Evolutionary conservation across 2,888 invertebrate genomes (phyloP), one percentile per base, ranked within the genome.

Genomic region (Lymantria dispar): DNA sequence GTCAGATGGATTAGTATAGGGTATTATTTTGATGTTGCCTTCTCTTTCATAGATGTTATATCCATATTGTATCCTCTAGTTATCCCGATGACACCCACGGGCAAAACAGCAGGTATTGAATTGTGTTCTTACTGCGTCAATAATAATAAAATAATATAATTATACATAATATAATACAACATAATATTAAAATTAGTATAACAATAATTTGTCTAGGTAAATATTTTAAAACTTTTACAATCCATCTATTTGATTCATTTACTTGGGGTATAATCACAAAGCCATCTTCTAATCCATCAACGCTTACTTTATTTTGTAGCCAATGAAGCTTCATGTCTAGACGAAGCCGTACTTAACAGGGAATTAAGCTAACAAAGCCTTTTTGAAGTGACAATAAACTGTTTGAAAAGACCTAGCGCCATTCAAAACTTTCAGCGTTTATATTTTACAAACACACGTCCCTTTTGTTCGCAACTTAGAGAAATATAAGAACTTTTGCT

Each of bases 271-370:
- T 57, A 54, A 52, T 58, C 56, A 49, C 47, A 52, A 58, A 56
- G 33, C 52, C 52, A 49, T 49, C 46, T 52, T n/a, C 36, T 52
- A 69, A 68, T 66, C 69, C 61, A 53, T 48, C 13, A 51, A 52
- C 54, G 52, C 41, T 52, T 54, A 56, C 56, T 58, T 69, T 61
- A 60, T 64, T 61, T 60, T 64, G 68, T 60, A 61, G 58, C 62
- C 66, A 58, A 56, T 66, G 64, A 63, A 59, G 60, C 64, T 55
- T 54, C 55, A 44, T 65, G 85, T 86, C 85, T 86, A 85, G 85
- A 85, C 86, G 85, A 86, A 86, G 79, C 86, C 85, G 51, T 80
- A 76, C 53, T 50, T 47, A 56, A 48, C 56, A 52, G 59, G 64
- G 75, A 65, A 78, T 82, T 80, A 76, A 72, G 59, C 52, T 55